Conservation (phyloP, 2,113 vertebrate genomes). For the Myodes glareolus region DNA sequence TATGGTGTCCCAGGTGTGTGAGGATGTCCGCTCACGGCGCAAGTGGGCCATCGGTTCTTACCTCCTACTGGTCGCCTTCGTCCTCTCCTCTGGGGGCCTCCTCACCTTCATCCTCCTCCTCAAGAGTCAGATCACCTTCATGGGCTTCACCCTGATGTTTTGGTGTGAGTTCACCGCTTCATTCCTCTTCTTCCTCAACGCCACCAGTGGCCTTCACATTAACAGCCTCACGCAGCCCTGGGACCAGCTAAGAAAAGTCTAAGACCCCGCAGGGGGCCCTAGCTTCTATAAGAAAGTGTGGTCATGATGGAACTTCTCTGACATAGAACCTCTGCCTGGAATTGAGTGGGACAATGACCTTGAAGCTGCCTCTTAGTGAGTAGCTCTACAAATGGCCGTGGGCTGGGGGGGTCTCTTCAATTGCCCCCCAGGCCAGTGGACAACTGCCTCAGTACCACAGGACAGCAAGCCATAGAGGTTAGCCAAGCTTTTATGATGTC, state of each 20-base stretch:
- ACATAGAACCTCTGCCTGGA: not conserved
- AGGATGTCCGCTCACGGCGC: conserved; percentile 80
- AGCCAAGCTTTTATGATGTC: not conserved
- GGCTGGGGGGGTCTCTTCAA: not conserved
- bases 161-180: conserved; percentile 89
- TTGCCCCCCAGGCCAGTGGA: not conserved
- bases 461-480: not conserved
- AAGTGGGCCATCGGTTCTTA: conserved; percentile 88
- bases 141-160: conserved; percentile 88
- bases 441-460: not conserved
- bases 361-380: not conserved
- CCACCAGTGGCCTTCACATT: conserved; percentile 89
- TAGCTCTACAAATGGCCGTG: not conserved
- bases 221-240: conserved; percentile 85
- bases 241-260: conserved; percentile 40
- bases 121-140: conserved; percentile 78
- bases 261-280: not conserved
- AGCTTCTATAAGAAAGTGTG: not conserved
- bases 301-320: not conserved
- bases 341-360: not conserved
- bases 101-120: conserved; percentile 87
- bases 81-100: conserved; percentile 84
- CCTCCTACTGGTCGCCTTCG: conserved; percentile 85
- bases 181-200: conserved; percentile 91
- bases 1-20: conserved; percentile 90